Evolutionary conservation across 2,113 vertebrate species (phyloP).

Genomic region (Megaceryle torquata): DNA sequence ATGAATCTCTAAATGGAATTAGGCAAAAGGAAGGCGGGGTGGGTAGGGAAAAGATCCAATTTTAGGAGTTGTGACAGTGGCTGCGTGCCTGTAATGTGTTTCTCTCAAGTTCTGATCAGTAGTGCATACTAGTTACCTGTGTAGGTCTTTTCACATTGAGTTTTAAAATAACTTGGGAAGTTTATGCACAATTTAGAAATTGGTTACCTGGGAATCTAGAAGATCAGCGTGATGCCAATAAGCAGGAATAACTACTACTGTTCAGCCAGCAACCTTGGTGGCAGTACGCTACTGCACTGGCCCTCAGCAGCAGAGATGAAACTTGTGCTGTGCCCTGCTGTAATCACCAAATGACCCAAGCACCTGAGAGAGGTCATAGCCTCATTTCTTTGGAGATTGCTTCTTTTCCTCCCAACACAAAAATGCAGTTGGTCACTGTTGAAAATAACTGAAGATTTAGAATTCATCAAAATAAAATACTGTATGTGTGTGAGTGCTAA

Average conservation of each 20-base stretch:
- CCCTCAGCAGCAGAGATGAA: background rate
- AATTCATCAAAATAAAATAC: background rate
- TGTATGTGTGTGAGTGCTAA: background rate
- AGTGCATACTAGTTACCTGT: background rate
- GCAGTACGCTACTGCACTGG: background rate
- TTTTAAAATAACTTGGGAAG: conserved; percentile 10
- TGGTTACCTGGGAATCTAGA: background rate
- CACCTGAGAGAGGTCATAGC: background rate
- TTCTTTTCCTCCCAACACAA: background rate
- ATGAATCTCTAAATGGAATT: background rate
- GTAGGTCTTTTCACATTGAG: background rate
- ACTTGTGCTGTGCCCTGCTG: background rate
- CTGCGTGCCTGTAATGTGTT: background rate
- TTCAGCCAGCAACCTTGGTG: background rate
- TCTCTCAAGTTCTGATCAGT: background rate
- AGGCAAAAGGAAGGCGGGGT: background rate
- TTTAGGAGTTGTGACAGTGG: background rate
- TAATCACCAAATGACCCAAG: background rate
- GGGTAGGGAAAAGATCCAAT: background rate
- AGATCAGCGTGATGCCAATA: background rate
- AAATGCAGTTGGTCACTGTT: background rate
- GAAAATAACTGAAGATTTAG: background rate
- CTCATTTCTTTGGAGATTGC: background rate
- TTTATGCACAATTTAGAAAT: conserved; percentile 30
- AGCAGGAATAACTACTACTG: background rate